phyloP scores from a whole-genome alignment of 2,113 vertebrate species.

The Orthonyx spaldingii region DNA sequence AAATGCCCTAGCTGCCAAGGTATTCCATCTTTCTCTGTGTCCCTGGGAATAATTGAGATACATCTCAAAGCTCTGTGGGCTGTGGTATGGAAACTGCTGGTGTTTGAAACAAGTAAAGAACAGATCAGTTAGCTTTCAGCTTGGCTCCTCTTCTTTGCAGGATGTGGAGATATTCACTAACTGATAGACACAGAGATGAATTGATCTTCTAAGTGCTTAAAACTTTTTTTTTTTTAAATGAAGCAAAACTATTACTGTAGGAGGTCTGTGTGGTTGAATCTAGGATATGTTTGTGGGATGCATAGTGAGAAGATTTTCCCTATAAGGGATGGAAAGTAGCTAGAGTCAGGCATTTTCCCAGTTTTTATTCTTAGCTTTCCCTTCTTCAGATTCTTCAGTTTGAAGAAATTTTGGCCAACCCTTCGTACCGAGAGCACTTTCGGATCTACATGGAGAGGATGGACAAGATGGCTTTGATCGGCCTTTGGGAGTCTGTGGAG shows the following conservation, averaged over 20 bases:
- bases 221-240: neutral
- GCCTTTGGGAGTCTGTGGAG: slow-evolving; percentile 95
- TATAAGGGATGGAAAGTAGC: neutral
- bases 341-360: neutral
- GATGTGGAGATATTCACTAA: no score
- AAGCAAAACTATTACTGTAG: neutral
- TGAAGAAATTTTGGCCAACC: slow-evolving; percentile 89
- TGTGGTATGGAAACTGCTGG: neutral
- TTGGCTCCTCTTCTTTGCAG: neutral
- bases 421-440: slow-evolving; percentile 87
- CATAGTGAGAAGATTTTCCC: neutral
- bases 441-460: slow-evolving; percentile 90
- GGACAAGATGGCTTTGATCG: slow-evolving; percentile 86
- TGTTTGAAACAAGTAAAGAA: neutral
- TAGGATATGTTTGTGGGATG: neutral
- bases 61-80: neutral
- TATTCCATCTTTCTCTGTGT: neutral
- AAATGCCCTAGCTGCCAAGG: neutral
- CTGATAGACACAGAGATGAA: neutral
- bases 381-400: slow-evolving; percentile 90
- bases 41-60: neutral
- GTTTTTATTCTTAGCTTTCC: neutral
- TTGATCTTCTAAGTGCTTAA: neutral
- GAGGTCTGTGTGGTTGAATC: neutral
- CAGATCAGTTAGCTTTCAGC: neutral